Evolutionary conservation across 2,797 vertebrate genomes (phyloP), one percentile per base, ranked within the genome.

Genomic region (Vireo griseus): DNA sequence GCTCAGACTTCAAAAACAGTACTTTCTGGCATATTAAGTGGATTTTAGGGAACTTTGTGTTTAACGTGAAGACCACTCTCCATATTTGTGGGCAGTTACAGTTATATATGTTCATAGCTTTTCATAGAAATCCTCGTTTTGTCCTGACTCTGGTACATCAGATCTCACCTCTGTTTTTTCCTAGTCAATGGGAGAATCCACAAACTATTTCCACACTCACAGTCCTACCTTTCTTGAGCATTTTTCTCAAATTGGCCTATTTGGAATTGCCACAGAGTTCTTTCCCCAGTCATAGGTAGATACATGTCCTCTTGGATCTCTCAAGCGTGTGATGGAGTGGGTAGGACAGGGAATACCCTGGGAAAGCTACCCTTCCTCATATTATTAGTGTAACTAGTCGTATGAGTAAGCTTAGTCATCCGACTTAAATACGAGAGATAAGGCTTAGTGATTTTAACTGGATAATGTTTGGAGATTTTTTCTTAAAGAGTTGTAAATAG

Each of bases 161-260:
- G 6, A 4, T 59, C 25, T 89, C 33, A 51, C 16, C 5, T 82
- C 22, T 40, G 16, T 20, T 39, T 67, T n/a, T 52, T 80, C 16
- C 57, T 71, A 50, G 25, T 33, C 45, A 71, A 6, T 42, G 50
- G 10, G 11, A 90, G n/a, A 59, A 80, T 50, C 15, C 20, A 25
- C 25, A 88, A 58, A 55, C 14, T 7, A 25, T 61, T 71, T 79
- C n/a, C 17, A 31, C 1, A 35, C 2, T 6, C 45, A 39, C 1
- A 31, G 13, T 6, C 26, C 13, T 18, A 14, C 4, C 5, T 42
- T 80, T 72, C 50, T 76, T 37, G 21, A 52, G 9, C 0, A 0
- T 47, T 88, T 73, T 6, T 78, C 29, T 76, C 18, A 17, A 63
- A 76, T 2, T 4, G 2, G 33, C 22, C 5, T 52, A 31, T 63